A percentile compares a stretch with the other conserved stretches of the same genome.
These are phyloP conservation scores for Dasyurus viverrinus DNA, from an alignment of 2,113 vertebrate genomes.

Conservation along the genomic window DNA sequence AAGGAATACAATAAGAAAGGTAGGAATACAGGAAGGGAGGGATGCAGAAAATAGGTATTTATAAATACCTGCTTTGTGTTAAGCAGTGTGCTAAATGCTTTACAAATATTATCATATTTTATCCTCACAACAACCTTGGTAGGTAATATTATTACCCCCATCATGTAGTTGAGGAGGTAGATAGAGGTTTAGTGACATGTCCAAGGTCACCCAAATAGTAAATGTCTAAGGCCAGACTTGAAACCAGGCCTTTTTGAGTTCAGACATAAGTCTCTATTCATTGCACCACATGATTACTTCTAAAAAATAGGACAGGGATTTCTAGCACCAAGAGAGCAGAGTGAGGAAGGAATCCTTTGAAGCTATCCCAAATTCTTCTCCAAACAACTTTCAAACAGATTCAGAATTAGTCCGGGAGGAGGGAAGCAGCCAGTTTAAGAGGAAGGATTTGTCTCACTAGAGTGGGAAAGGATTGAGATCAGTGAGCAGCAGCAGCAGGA, in stretches of 20 bases:
- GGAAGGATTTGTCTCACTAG: too few relatives aligned
- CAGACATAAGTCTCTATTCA: not conserved
- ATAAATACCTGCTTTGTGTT: not conserved
- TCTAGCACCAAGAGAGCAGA: too few relatives aligned
- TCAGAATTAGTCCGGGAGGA: too few relatives aligned
- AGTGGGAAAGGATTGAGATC: too few relatives aligned
- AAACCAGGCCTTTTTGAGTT: not conserved
- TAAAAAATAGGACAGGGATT: not conserved
- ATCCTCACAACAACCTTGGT: not conserved
- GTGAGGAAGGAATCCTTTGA: too few relatives aligned
- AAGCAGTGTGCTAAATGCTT: not conserved
- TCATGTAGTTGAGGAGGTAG: not conserved
- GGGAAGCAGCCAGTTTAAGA: too few relatives aligned
- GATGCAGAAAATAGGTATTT: not conserved
- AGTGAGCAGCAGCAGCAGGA: too few relatives aligned
- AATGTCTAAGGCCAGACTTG: not conserved
- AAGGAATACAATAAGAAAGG: not conserved
- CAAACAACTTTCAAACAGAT: too few relatives aligned
- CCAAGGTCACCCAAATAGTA: not conserved
- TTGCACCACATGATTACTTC: not conserved
- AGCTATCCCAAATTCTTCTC: too few relatives aligned
- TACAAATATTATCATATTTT: not conserved
- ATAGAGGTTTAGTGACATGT: not conserved
- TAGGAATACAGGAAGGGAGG: not conserved
- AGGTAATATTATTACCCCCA: not conserved